Evolutionary conservation across 2,113 vertebrate genomes (phyloP), one percentile per base, ranked within the genome.

Genomic region (Rhabdomys dilectus): DNA sequence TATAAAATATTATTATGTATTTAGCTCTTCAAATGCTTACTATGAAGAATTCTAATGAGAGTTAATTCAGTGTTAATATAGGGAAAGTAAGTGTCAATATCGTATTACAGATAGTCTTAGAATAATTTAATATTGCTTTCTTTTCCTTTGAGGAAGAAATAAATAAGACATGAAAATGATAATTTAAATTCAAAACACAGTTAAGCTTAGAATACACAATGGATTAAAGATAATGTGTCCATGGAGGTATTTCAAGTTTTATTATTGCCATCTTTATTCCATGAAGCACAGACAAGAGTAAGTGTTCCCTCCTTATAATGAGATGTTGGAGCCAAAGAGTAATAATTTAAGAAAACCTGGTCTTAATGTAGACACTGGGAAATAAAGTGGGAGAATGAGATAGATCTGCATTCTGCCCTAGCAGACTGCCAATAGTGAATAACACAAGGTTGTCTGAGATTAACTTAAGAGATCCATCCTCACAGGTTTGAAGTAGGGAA

Each of bases 131-230:
- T 68, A 51, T 29, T 89, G 34, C 19, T 89, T 80, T 70, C 29
- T 75, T 80, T 16, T 4, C 45, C 56, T 68, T 73, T 39, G 3
- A 93, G 48, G 72, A 87, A 81, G 39, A 91, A 75, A 45, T 72
- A 26, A 36, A 58, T 7, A 64, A 73, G 31, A 36, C 19, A 90
- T 87, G 51, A 17, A 45, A 90, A 62, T 26, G 42, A 58, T 60
- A 7, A 66, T 66, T 94, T 48, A 80, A 58, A 66, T 1, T 29
- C 58, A 19, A 36, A 66, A n/a, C 31, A 85, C 1, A 34, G 36
- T 19, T 89, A 90, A 56, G 8, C 72, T 89, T 86, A 86, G 62
- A 89, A 94, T 78, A n/a, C 53, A 91, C 42, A 89, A 19, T n/a
- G 21, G 24, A 31, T 81, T 78, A 77, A 53, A 72, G 4, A 72